Conservation (phyloP, 2,888 invertebrate species). For the Priocnemis perturbator region DNA sequence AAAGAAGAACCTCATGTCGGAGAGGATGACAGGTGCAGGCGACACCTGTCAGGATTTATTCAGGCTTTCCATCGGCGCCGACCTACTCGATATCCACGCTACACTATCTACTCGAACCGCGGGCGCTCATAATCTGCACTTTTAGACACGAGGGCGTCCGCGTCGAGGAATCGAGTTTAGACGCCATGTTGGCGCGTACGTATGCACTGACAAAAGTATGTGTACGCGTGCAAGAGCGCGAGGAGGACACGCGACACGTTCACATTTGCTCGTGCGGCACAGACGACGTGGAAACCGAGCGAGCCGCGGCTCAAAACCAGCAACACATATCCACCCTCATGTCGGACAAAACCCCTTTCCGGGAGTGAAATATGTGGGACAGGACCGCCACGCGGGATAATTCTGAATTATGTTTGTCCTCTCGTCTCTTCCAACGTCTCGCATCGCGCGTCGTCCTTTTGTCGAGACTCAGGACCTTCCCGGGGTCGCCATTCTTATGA, state of each 20-base stretch:
- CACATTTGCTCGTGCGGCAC: too few relatives aligned
- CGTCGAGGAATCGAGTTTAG: too few relatives aligned
- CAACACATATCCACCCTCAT: conserved; percentile 34
- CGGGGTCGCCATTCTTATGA: conserved; percentile 19
- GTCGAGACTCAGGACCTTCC: conserved; percentile 14
- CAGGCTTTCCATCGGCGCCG: conserved; percentile 25
- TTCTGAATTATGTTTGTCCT: conserved; percentile 74
- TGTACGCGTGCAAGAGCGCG: too few relatives aligned
- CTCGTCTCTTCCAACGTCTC: conserved; percentile 56
- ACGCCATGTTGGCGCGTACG: too few relatives aligned
- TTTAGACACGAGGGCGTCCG: too few relatives aligned
- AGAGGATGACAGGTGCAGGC: conserved; percentile 60
- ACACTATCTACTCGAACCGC: neutral
- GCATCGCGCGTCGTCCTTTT: conserved; percentile 44
- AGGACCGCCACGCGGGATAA: conserved; percentile 69
- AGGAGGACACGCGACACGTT: too few relatives aligned
- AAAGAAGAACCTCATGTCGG: conserved; percentile 18
- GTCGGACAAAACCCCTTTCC: conserved; percentile 61
- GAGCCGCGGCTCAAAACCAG: neutral
- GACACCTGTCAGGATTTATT: conserved; percentile 66
- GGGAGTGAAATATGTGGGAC: conserved; percentile 69
- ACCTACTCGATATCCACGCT: neutral
- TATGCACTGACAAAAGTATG: too few relatives aligned
- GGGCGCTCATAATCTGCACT: too few relatives aligned
- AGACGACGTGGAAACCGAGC: too few relatives aligned